A percentile compares a stretch with the other conserved stretches of the same genome.
Evolutionary conservation across 2,113 vertebrate species (phyloP).

Genomic region (Phocoena sinus): DNA sequence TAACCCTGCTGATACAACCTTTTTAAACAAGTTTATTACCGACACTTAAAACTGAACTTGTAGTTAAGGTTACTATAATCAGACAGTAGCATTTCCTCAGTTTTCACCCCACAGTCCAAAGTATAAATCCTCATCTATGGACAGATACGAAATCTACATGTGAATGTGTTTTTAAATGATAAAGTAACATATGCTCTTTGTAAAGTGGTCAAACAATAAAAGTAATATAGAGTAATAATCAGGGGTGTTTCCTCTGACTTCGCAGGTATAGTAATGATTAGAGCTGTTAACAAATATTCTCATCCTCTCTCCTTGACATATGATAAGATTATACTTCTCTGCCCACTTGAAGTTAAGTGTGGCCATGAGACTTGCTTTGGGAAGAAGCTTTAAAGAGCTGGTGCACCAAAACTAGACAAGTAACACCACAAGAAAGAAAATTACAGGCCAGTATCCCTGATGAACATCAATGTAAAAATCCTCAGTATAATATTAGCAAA

Average conservation of each 20-base stretch:
- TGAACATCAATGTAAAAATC: neutral
- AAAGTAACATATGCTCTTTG: neutral
- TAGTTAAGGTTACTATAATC: neutral
- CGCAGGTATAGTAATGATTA: neutral
- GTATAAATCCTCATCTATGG: neutral
- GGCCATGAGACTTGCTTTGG: neutral
- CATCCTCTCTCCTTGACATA: neutral
- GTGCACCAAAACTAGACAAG: neutral
- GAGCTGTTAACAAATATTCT: neutral
- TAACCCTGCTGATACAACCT: neutral
- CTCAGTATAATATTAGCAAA: neutral
- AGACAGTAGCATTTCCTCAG: neutral
- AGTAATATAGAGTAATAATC: neutral
- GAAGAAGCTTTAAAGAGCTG: neutral
- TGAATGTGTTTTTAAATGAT: neutral
- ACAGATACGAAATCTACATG: neutral
- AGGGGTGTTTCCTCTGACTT: neutral
- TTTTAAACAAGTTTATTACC: slow-evolving; percentile 19
- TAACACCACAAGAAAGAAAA: neutral
- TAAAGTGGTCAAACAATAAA: neutral
- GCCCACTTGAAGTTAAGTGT: neutral
- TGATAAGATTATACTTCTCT: neutral
- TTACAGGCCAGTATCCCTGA: neutral
- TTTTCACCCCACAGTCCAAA: neutral
- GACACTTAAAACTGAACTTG: slow-evolving; percentile 1